Percentiles rank a stretch among this genome's conserved stretches.
Conservation (phyloP, 2,113 vertebrate genomes). For the Planiliza haematocheilus region DNA sequence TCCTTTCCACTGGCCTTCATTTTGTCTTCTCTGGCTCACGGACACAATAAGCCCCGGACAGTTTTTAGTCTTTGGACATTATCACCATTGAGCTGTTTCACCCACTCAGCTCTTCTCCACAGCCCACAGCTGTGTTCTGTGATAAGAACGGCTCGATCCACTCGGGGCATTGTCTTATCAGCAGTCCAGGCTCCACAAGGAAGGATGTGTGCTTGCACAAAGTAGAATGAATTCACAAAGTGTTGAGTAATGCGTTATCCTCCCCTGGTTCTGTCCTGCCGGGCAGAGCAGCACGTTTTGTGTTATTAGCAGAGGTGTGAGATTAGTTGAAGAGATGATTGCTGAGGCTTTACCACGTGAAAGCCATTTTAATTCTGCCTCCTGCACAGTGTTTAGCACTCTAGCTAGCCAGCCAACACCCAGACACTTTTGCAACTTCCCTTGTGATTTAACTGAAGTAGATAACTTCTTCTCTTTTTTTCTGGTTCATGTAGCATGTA, state of each 20-base stretch:
- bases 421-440: conserved; percentile 71
- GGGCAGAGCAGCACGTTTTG: conserved; percentile 16
- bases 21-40: background rate
- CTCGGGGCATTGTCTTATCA: conserved; percentile 67
- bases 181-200: conserved; percentile 37
- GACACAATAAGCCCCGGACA: background rate
- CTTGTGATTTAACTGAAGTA: conserved; percentile 32
- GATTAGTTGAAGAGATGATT: conserved; percentile 17
- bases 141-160: conserved; percentile 62
- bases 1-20: conserved; percentile 8
- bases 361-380: conserved; percentile 38
- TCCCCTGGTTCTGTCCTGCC: conserved; percentile 15
- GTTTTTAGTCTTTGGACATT: conserved; percentile 37
- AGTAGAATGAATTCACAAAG: conserved; percentile 39
- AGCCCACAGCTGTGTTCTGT: conserved; percentile 58
- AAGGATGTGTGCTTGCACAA: conserved; percentile 54
- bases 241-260: conserved; percentile 54
- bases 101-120: conserved; percentile 42
- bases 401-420: conserved; percentile 11
- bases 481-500: background rate
- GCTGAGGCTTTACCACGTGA: conserved; percentile 4
- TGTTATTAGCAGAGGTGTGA: conserved; percentile 14
- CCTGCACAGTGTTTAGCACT: conserved; percentile 8
- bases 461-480: conserved; percentile 48
- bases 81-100: conserved; percentile 35